Conservation (phyloP, 2,797 vertebrate genomes). For the Schizothorax lantsangensis region DNA sequence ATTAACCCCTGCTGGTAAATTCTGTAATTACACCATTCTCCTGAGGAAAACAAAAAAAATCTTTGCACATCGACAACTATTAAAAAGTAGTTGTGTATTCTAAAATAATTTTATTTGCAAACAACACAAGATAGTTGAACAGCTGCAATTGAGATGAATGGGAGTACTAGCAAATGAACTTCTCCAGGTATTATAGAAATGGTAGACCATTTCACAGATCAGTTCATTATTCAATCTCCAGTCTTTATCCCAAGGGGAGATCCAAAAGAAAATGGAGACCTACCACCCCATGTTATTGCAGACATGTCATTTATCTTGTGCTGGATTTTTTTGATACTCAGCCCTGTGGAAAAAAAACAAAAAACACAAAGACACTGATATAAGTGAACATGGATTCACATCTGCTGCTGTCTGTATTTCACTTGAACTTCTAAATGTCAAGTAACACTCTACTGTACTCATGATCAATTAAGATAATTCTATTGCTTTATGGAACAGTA, state of each 20-base stretch:
- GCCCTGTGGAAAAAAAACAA: slow-evolving; percentile 59
- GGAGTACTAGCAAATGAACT: background rate
- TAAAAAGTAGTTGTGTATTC: background rate
- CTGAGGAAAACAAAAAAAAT: background rate
- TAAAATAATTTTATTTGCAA: background rate
- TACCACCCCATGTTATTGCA: slow-evolving; percentile 63
- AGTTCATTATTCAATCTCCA: slow-evolving; percentile 48
- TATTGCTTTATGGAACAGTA: background rate
- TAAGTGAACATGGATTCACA: slow-evolving; percentile 44
- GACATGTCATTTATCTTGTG: slow-evolving; percentile 68
- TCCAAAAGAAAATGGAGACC: slow-evolving; percentile 57
- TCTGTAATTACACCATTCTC: background rate
- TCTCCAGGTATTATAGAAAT: slow-evolving; percentile 24
- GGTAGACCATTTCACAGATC: slow-evolving; percentile 31
- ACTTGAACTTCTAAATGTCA: slow-evolving; percentile 28
- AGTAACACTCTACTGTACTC: background rate
- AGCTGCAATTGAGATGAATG: background rate
- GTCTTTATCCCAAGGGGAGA: slow-evolving; percentile 48
- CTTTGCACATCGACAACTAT: background rate
- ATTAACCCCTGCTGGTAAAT: background rate
- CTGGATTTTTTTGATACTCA: slow-evolving; percentile 61
- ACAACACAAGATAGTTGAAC: background rate
- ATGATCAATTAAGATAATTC: background rate
- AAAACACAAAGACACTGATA: slow-evolving; percentile 45
- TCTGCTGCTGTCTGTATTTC: slow-evolving; percentile 47